Base-by-base conservation (phyloP, 2,888 invertebrate species). In the Dioctria rufipes region DNA sequence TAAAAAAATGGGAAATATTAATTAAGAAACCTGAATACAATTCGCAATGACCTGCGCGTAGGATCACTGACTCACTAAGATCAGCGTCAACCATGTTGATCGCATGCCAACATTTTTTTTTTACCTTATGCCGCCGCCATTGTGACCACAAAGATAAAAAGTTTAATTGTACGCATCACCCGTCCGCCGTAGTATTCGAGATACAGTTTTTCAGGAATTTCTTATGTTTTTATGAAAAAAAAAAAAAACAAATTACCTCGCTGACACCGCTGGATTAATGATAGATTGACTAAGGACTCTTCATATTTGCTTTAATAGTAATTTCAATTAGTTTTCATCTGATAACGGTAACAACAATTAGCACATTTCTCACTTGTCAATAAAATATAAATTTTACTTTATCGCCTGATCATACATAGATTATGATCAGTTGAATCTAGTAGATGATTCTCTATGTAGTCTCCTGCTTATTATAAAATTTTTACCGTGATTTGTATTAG, bases 341-440 rank as follows among this genome's bases (percentile, higher is more conserved):
- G 49, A 60, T 75, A 75, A 75, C 73, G 73, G 73, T 75, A 75
- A 75, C 60, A 75, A 75, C 73, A 75, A 75, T 75, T 75, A 75
- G 60, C 60, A 75, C 54, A 54, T 60, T 58, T 75, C 54, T 42
- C 43, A 75, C 73, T 25, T 60, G 25, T 37, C 71, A 49, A 51
- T 6, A 3, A 43, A 40, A 60, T 42, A 42, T 42, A 71, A 75
- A 40, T 75, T 73, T 60, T 42, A 75, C 60, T 42, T 25, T 25
- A 25, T 25, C 25, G 25, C 2, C 25, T 42, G 60, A 75, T 75
- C 60, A 25, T 25, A 25, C 25, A 25, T 25, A 75, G 73, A 75
- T 60, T 60, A 13, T n/a, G 73, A 58, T 42, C 58, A 60, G 73
- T n/a, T 60, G 60, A 60, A 60, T 60, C 25, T n/a, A n/a, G n/a